Base-by-base conservation (phyloP, 64 coral and sea anemone species). In the Actinia equina region DNA sequence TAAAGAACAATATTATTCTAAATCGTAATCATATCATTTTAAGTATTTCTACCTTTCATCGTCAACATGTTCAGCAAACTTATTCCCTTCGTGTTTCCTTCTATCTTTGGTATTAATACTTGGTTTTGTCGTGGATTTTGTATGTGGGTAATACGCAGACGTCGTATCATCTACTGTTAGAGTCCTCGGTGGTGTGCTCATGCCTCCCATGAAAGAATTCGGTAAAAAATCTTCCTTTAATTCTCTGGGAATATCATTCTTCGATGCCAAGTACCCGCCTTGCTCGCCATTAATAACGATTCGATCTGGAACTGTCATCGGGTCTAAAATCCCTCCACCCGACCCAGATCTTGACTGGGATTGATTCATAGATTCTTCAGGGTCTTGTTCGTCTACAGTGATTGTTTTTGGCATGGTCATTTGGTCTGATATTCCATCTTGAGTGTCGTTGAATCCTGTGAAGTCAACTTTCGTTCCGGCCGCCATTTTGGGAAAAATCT, bases 161-260 rank as follows among this genome's bases (percentile, higher is more conserved):
- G 88, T 88, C 60, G 97, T 86, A 61, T 99, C 90, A 82, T 99
- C 93, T 18, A 99, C 97, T 0, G 97, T 99, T 83, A 99, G 54
- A 56, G 93, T 99, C 19, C 97, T 86, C 59, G 97, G 97, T 13
- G 97, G 97, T 63, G 97, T 99, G 22, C 78, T 58, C 97, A 99
- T 99, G 55, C 88, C 87, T 55, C 97, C 94, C 86, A 91, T 86
- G 71, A 83, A 90, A 22, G 79, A 77, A 56, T 87, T 87, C 56
- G 84, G 65, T 41, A 93, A 88, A 20, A 92, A 71, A 27, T 96
- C 88, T 44, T 96, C 94, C 90, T 89, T 76, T 67, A 96, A 67
- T 46, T 96, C 94, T 52, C 91, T 86, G 3, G 94, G 94, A 91
- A 96, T 87, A n/a, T 93, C 85, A 49, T 87, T 87, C 13, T 52